Percentiles rank a stretch among this genome's conserved stretches.
phyloP scores from a whole-genome alignment of 2,888 invertebrate species.

The Drosophila villosipedis region DNA sequence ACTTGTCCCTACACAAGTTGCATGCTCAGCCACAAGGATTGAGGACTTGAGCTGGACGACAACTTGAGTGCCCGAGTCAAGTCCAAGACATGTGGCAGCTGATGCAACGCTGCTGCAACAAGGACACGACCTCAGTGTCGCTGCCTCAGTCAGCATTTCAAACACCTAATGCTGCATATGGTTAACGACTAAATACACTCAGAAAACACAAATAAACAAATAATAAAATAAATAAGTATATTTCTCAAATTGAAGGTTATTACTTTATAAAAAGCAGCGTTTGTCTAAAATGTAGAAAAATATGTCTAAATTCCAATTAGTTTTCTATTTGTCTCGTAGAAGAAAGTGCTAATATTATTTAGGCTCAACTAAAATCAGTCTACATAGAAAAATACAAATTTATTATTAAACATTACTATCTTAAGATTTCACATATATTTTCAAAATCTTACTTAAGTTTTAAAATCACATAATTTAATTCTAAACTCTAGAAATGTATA shows the following conservation, averaged over 20 bases:
- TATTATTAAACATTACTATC: no score
- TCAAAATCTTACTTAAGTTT: no score
- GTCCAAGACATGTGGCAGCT: conserved; percentile 35
- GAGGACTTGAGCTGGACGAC: conserved; percentile 10
- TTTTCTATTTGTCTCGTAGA: no score
- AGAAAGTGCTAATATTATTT: no score
- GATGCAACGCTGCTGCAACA: conserved; percentile 13
- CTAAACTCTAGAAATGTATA: background rate
- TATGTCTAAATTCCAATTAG: no score
- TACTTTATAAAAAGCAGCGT: background rate
- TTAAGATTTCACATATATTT: no score
- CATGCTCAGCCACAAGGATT: background rate
- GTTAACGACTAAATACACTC: conserved; percentile 26
- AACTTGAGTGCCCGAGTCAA: conserved; percentile 48
- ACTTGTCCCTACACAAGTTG: background rate
- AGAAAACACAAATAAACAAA: background rate
- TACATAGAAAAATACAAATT: no score
- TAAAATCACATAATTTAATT: background rate
- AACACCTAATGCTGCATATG: conserved; percentile 15
- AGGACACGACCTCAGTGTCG: conserved; percentile 30
- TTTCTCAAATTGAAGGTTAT: background rate
- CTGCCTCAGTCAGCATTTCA: background rate
- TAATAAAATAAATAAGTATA: background rate
- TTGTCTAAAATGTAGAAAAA: background rate
- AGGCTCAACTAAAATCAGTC: no score